Base-by-base conservation (phyloP, 1,140 invertebrate species). In the Plodia interpunctella region DNA sequence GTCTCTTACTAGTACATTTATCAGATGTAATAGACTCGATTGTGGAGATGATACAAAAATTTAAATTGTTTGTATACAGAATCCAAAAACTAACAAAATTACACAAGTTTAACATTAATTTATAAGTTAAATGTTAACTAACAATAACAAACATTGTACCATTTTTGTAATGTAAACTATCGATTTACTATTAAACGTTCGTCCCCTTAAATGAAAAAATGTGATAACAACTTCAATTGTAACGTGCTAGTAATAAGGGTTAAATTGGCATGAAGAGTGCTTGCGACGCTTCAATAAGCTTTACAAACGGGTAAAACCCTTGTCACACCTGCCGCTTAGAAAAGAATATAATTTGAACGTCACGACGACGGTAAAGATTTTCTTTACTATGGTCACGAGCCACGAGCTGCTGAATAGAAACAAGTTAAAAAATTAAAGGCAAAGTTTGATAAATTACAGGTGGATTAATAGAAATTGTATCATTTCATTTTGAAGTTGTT, bases 281-380 rank as follows among this genome's bases (percentile, higher is more conserved):
- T 17, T 2, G 13, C 15, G 38, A 4, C 38, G 38, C 38, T 44
- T 44, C 38, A 44, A 44, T 44, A 44, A 44, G 38, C 38, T 44
- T 44, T 44, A 10, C 10, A 15, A 44, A 44, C 30, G 30, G 30
- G 30, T 32, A 32, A 17, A 15, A 44, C 38, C 38, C 38, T 15
- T 44, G 38, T 44, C 38, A 44, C 38, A 44, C 38, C 38, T 44
- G 38, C 38, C 13, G 13, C 30, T 9, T 32, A 6, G 38, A 1
- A 44, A 44, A 44, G 38, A 44, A 44, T 44, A 44, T 44, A 44
- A 44, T 44, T 44, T 44, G 38, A 44, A n/a, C 38, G 38, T 44
- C 38, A 44, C 38, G 38, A 44, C 35, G n/a, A n/a, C n/a, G n/a
- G n/a, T n/a, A n/a, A n/a, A 13, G 13, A 2, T 25, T 25, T 25